Percentiles rank a stretch among this genome's conserved stretches.
Conservation (phyloP, 2,797 vertebrate species). For the Knipowitschia caucasica region DNA sequence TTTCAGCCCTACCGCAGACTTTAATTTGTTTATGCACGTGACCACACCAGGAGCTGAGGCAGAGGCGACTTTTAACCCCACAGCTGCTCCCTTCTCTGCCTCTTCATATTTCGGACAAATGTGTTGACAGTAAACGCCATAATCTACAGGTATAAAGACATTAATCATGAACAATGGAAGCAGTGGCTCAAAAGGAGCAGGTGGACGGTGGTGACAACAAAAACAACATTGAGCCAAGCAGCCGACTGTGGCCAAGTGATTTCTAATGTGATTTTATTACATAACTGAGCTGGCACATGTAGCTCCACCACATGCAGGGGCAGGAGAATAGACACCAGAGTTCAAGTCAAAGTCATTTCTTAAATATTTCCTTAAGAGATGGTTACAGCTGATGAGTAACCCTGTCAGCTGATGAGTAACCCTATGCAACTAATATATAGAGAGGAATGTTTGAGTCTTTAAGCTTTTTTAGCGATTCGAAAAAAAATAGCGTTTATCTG, state of each 20-base stretch:
- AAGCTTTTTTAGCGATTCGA: too few relatives aligned
- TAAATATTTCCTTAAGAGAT: neutral
- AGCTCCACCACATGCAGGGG: conserved; percentile 25
- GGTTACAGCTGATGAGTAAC: conserved; percentile 5
- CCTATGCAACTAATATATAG: neutral
- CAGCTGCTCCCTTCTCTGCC: conserved; percentile 29
- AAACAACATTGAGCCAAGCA: conserved; percentile 36
- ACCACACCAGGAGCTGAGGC: neutral
- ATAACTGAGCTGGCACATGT: conserved; percentile 57
- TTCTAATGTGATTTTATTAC: conserved; percentile 69
- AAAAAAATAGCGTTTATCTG: too few relatives aligned
- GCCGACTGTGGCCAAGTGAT: conserved; percentile 37
- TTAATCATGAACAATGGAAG: conserved; percentile 11
- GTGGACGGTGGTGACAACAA: conserved; percentile 44
- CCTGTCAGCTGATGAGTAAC: neutral
- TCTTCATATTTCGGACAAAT: neutral
- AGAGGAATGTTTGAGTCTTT: too few relatives aligned
- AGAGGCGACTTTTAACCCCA: conserved; percentile 26
- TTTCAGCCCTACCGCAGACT: neutral
- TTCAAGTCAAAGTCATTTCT: conserved; percentile 1
- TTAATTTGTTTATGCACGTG: neutral
- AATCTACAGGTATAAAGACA: conserved; percentile 18
- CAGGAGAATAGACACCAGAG: conserved; percentile 20
- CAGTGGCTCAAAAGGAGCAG: conserved; percentile 40
- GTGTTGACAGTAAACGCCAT: neutral